Base-by-base conservation (phyloP, 2,797 vertebrate genomes). In the Vespertilio murinus region DNA sequence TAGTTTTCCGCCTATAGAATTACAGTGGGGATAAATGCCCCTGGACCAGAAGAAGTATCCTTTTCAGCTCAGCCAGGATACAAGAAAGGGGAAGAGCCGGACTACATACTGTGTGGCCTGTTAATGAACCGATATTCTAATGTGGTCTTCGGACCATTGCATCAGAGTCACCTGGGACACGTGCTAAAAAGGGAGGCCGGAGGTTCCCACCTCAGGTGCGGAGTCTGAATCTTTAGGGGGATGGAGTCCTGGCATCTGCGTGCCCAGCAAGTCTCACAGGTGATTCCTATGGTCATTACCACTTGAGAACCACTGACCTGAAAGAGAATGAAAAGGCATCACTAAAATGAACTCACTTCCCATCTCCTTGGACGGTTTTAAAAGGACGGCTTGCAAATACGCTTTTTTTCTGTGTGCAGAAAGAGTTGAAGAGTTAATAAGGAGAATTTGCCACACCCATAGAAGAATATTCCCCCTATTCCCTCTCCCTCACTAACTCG, bases 1-100 rank as follows among this genome's bases (percentile, higher is more conserved):
- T 38, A 78, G 22, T 20, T 88, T 28, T 71, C 81, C 54, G 14
- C 47, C 77, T 79, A 3, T n/a, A 82, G 77, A 90, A 67, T 90
- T 88, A 90, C 79, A 71, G n/a, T 14, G 20, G 45, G 56, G 35
- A 65, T 81, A 86, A 70, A 93, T 67, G 22, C 61, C 16, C 20
- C 38, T 91, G 84, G 73, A 70, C 16, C 73, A 90, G 61, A 78
- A 86, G 89, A 93, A 28, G 7, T 74, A 70, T 16, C 20, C 12
- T 81, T 91, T 83, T 61, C 79, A 85, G 18, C 16, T 84, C n/a
- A 94, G 13, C 14, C 45, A 20, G 33, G 52, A 83, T 28, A n/a
- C 30, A 87, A 18, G 49, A 17, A 90, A 64, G 35, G 35, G 10
- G 5, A 47, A 94, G 42, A 65, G 2, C 12, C 56, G 65, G 38